Base-by-base conservation (phyloP, 1,140 invertebrate genomes). In the Brachionus koreanus region DNA sequence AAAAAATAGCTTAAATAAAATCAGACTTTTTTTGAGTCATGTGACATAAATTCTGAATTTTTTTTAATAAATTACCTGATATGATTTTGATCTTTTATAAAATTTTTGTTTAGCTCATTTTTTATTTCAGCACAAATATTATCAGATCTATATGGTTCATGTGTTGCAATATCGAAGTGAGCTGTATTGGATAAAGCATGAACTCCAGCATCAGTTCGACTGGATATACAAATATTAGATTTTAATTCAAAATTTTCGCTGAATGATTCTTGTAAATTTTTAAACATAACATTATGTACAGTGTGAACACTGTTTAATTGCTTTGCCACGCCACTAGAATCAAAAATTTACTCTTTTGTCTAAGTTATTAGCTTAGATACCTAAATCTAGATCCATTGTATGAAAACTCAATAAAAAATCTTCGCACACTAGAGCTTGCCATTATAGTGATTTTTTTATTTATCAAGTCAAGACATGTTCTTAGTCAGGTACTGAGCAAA, bases 151-250 rank as follows among this genome's bases (percentile, higher is more conserved):
- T 2, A 12, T 13, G 33, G 19, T 23, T 79, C 42, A 39, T 25
- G 9, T 52, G 29, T 16, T 9, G 16, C 35, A 23, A 79, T 12
- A 39, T 82, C 79, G 67, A 65, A 69, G 33, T 69, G 63, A 49
- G 79, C 79, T 37, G 79, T 82, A 37, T 82, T 82, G 1, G 61
- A 46, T 10, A 82, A 7, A 42, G 79, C 79, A 49, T 82, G 79
- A 65, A 82, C 79, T 49, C 79, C 79, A 46, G 57, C 63, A 52
- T 82, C 79, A 35, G 79, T 82, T 46, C 79, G 57, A 67, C 79
- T 82, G 7, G 76, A 79, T 39, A 79, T 79, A 43, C 49, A 12
- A 23, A 79, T 65, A 39, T 63, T 42, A 25, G 76, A 79, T 43
- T 42, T 65, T 23, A 65, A 12, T 5, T 79, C 5, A 61, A 33